Evolutionary conservation across 2,113 vertebrate genomes (phyloP), one percentile per base, ranked within the genome.

Genomic region (Gila orcuttii): DNA sequence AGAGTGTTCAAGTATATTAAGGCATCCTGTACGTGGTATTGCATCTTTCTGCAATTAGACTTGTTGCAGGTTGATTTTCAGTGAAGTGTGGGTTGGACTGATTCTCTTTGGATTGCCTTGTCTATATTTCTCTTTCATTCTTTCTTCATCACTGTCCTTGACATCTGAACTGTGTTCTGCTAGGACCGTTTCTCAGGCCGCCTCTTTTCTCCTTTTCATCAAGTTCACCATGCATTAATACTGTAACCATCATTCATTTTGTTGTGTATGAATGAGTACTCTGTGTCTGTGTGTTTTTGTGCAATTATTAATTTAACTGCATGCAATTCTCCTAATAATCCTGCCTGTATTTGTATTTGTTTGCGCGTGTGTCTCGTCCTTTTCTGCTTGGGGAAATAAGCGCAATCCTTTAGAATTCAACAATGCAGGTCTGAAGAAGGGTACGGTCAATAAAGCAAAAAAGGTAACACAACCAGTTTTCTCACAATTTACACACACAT

Each of bases 331-430:
- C 83, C 79, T 85, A 92, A 91, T 93, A 92, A 94, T 90, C 89
- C 82, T 85, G 28, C 83, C 66, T 87, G 77, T 87, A 33, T 87
- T 66, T 83, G 74, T 86, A 28, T 86, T 28, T 86, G 85, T 57
- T n/a, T 50, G 62, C 79, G 78, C 47, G 78, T 83, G 47, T 78
- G 84, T 83, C 62, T 95, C 95, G 89, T 95, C 96, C 94, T 97
- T 94, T 97, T 95, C 95, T 96, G 93, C 93, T 89, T 93, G 93
- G 93, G 89, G 86, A 88, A 92, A 93, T 83, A 98, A 99, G 98
- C 94, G 93, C 96, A 98, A 97, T 96, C 97, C 97, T 55, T 98
- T 98, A 98, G 96, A 97, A 92, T 96, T 97, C 96, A 97, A 97
- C 94, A 95, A 93, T 81, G 93, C 95, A 86, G 96, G 95, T 94